Conservation (phyloP, 2,888 invertebrate genomes). For the Phrixothrix hirtus region DNA sequence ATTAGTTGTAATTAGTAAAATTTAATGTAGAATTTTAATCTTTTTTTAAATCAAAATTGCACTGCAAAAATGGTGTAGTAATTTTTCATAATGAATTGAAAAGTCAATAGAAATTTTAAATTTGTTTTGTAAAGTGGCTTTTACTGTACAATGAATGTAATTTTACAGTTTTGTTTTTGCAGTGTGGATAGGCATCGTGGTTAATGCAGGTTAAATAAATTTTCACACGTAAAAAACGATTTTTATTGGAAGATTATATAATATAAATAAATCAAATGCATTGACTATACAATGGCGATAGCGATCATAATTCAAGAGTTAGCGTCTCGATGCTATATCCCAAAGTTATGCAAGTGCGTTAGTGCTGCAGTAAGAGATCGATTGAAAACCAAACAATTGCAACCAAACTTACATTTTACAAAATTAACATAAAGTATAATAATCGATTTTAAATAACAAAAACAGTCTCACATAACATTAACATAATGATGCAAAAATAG, state of each 20-base stretch:
- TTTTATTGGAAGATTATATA: constrained; percentile 31
- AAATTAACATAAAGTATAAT: constrained; percentile 36
- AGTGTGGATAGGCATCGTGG: no score
- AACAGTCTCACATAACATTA: constrained; percentile 39
- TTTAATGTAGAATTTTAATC: no score
- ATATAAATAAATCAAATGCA: constrained; percentile 33
- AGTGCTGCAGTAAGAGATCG: constrained; percentile 29
- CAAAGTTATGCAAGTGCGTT: constrained; percentile 26
- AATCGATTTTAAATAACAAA: constrained; percentile 37
- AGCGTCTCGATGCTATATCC: constrained; percentile 32
- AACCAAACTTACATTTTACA: constrained; percentile 34
- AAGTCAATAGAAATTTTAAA: no score
- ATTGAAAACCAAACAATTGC: constrained; percentile 31
- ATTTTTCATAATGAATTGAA: no score
- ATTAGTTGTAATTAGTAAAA: no score
- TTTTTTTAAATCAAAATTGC: no score
- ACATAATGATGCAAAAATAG: constrained; percentile 30
- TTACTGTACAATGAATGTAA: no score
- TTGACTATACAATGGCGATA: constrained; percentile 33
- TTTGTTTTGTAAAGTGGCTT: no score
- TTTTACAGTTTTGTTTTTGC: no score
- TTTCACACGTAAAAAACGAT: constrained; percentile 28
- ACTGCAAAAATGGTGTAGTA: no score
- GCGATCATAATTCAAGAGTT: constrained; percentile 30
- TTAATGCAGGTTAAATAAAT: no score